A percentile compares a stretch with the other conserved stretches of the same genome.
Evolutionary conservation across 2,113 vertebrate species (phyloP).

Genomic region (Aegotheles bennettii): DNA sequence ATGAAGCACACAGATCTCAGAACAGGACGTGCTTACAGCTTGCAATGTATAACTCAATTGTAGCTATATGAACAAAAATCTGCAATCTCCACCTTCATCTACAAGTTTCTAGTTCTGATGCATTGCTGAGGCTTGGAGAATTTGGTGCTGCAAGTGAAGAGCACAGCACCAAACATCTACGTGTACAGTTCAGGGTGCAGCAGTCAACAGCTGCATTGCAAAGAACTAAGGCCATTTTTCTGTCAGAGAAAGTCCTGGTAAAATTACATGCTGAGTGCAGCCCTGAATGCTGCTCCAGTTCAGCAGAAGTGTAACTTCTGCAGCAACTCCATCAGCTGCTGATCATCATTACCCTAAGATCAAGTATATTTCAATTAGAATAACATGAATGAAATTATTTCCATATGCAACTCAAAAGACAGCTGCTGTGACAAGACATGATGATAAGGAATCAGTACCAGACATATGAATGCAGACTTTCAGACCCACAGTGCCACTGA

Average conservation of each 20-base stretch:
- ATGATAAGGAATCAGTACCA: not conserved
- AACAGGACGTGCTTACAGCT: not conserved
- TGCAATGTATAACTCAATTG: fast-evolving
- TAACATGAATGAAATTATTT: not conserved
- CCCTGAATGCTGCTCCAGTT: not conserved
- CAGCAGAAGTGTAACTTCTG: not conserved
- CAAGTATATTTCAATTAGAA: not conserved
- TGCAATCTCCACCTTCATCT: not conserved
- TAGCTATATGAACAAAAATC: not conserved
- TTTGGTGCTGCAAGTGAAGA: not conserved
- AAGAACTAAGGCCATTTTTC: not conserved
- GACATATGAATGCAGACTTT: not conserved
- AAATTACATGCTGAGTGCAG: not conserved
- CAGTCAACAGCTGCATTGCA: not conserved
- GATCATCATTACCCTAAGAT: not conserved
- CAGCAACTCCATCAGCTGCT: not conserved
- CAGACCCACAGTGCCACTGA: not conserved
- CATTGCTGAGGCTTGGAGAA: not conserved
- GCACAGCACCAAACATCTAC: not conserved
- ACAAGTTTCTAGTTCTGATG: not conserved
- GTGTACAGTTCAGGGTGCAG: fast-evolving
- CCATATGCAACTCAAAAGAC: not conserved
- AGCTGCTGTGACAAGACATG: not conserved
- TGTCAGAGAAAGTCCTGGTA: not conserved
- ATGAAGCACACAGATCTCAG: not conserved